Base-by-base conservation (phyloP, 2,113 vertebrate species). In the Electrona antarctica region DNA sequence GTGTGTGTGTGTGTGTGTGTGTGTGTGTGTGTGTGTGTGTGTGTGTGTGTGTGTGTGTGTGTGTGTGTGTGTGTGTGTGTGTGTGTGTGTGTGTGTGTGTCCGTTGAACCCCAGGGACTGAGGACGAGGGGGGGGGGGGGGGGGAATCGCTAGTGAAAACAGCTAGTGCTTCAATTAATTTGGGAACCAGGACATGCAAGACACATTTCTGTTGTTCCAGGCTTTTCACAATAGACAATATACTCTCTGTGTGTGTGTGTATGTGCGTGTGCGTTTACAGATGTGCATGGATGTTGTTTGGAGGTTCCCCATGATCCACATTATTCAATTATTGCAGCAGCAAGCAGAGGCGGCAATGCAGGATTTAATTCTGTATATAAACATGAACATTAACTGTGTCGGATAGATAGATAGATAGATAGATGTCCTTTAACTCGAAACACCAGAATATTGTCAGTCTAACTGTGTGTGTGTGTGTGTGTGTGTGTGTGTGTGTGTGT, bases 161-260 rank as follows among this genome's bases (percentile, higher is more conserved):
- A 92, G 93, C 90, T 65, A 93, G 90, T 76, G 85, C 84, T 85
- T 80, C 86, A 91, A 91, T 91, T 91, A 89, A 92, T 92, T 91
- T 92, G 87, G 74, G 88, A 71, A 78, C 83, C 76, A 76, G 89
- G 86, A 89, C 90, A 92, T 87, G 87, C 85, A 82, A 90, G 86
- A 86, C 77, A 68, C 73, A 73, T 85, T 91, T 82, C 76, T 73
- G 86, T 90, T 91, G 86, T 77, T 85, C 77, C 54, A 46, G 61
- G 61, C 68, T 74, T 73, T 62, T 79, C 81, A 76, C 66, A 57
- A 75, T 73, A 61, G 56, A 83, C 69, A 59, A 79, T 88, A 41
- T 41, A 4, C 3, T 49, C 1, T 50, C 12, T 69, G 45, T 48
- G 45, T 29, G 46, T 33, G 55, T 69, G 15, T 48, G 45, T 48